phyloP scores from a whole-genome alignment of 2,797 vertebrate species.

The Rousettus madagascariensis region DNA sequence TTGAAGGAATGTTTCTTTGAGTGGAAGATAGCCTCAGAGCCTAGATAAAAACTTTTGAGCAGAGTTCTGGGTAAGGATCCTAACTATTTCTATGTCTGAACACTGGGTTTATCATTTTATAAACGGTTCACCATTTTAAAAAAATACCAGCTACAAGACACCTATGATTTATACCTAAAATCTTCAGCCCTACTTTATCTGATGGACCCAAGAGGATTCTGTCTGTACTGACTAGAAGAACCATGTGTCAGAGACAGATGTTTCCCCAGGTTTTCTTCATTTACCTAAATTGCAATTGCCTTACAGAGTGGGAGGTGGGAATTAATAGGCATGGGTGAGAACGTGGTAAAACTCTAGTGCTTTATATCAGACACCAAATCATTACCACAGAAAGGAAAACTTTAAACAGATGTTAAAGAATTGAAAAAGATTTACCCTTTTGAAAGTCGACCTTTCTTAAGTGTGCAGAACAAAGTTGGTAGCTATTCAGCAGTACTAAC shows the following conservation, averaged over 20 bases:
- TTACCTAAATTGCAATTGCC: constrained; percentile 61
- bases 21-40: neutral
- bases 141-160: neutral
- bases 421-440: constrained; percentile 66
- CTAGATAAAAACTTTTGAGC: neutral
- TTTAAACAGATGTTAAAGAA: constrained; percentile 71
- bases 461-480: constrained; percentile 56
- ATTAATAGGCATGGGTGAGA: constrained; percentile 58
- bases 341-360: constrained; percentile 68
- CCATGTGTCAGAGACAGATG: neutral
- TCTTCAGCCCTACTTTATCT: neutral
- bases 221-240: neutral
- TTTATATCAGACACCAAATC: constrained; percentile 74
- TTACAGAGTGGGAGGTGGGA: constrained; percentile 31
- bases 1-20: neutral
- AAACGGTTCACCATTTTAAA: neutral
- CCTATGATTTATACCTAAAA: neutral
- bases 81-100: neutral
- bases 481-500: constrained; percentile 51
- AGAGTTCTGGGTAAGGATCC: neutral
- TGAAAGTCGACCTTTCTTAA: constrained; percentile 66
- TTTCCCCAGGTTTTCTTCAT: constrained; percentile 57
- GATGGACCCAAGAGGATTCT: neutral
- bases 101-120: neutral
- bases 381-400: constrained; percentile 70